Evolutionary conservation across 2,797 vertebrate species (phyloP).

Genomic region (Epinephelus coioides): DNA sequence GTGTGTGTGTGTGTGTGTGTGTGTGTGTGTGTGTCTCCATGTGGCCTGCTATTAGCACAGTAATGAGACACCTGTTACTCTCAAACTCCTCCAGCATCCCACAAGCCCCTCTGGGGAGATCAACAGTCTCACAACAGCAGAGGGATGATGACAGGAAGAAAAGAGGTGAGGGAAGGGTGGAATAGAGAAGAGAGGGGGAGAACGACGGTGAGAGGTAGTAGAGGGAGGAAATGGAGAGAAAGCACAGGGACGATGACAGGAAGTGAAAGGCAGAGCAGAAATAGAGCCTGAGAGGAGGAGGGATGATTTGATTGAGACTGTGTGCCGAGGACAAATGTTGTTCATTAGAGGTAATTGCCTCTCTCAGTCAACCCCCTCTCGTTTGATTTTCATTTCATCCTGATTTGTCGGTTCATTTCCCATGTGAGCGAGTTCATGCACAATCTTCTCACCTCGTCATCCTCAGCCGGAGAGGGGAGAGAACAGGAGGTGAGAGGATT

Average conservation of each 20-base stretch:
- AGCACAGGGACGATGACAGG: not conserved
- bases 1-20: not conserved
- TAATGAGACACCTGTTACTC: constrained; percentile 76
- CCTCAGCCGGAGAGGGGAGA: not conserved
- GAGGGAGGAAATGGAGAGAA: constrained; percentile 8
- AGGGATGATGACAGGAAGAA: constrained; percentile 41
- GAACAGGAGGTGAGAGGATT: constrained; percentile 10
- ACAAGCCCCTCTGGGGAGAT: constrained; percentile 53
- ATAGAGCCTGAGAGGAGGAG: constrained; percentile 33
- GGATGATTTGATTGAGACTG: constrained; percentile 49
- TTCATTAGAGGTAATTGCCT: constrained; percentile 54
- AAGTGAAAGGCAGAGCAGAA: not conserved
- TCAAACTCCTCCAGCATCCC: constrained; percentile 56
- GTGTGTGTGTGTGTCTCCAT: constrained; percentile 9
- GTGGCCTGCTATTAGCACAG: constrained; percentile 59
- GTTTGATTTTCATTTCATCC: constrained; percentile 58
- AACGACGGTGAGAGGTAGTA: not conserved
- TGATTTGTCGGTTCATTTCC: constrained; percentile 53
- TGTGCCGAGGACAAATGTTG: constrained; percentile 56
- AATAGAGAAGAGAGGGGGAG: not conserved
- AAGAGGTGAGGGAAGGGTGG: not conserved
- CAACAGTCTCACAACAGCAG: constrained; percentile 41
- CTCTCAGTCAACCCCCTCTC: constrained; percentile 35
- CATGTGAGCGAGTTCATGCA: constrained; percentile 25
- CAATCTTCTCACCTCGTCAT: constrained; percentile 38